Percentiles rank a stretch among this genome's conserved stretches.
These are phyloP conservation scores for Theonella swinhoei DNA, from an alignment of 37 sponge, comb jelly and placozoan species.

Conservation along the genomic window DNA sequence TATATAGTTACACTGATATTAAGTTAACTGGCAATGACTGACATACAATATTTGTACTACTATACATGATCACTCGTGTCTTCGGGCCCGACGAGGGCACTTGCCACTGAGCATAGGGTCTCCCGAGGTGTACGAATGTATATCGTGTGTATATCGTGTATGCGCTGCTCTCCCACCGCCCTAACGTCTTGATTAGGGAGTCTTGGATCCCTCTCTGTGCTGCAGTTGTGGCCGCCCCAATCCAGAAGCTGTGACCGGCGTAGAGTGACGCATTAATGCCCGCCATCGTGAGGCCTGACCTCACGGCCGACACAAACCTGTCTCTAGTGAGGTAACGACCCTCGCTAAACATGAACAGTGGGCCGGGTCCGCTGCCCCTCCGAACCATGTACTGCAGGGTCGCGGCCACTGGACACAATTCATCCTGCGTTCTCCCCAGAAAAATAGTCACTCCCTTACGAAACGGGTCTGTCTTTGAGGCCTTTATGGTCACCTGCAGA, in stretches of 20 bases:
- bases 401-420: conserved; percentile 23
- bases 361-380: conserved; percentile 6
- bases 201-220: no score
- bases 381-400: conserved; percentile 17
- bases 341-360: conserved; percentile 17
- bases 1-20: no score
- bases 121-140: no score
- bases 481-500: not conserved
- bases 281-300: not conserved
- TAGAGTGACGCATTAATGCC: conserved; percentile 17
- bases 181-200: no score
- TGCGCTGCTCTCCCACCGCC: no score
- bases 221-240: no score
- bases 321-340: conserved; percentile 6
- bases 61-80: no score
- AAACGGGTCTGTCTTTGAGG: conserved; percentile 50
- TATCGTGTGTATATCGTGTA: no score
- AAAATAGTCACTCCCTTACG: conserved; percentile 17
- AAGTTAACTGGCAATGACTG: no score
- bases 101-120: no score
- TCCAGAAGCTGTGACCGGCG: conserved; percentile 33
- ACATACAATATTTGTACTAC: no score
- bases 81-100: no score
- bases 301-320: not conserved
- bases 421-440: conserved; percentile 10